Evolutionary conservation across 2,797 vertebrate species (phyloP), one percentile per base, ranked within the genome.

Genomic region (Acomys russatus): DNA sequence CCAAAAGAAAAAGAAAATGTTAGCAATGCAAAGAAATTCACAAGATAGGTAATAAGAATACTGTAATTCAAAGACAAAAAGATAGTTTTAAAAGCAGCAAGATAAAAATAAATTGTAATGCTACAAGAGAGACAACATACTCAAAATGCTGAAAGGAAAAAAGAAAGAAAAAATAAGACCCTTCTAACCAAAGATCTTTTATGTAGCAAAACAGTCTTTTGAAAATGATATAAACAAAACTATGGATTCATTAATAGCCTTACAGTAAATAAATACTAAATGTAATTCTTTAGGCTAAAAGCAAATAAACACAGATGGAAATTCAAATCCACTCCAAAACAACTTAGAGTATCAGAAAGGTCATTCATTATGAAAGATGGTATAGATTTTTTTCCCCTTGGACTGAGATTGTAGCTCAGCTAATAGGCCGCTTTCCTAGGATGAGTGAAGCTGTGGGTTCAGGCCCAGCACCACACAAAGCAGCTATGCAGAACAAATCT

Each of bases 141-240:
- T 90, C 49, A 90, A 35, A 80, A 56, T 90, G 8, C 76, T 68
- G 35, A 78, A 79, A 68, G 59, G 51, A 71, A 35, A 71, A 92
- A 71, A 63, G 38, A 35, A 14, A 59, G 15, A 17, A 35, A 71
- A 71, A 64, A 25, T 64, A 25, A 64, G 23, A 64, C 38, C 20
- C 38, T 88, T 59, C 51, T 68, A 93, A 33, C 44, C 9, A 35
- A 49, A 18, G 93, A 80, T 85, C 70, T 91, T 70, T 49, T 70
- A 59, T 71, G 25, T 44, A 80, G n/a, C 15, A 56, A 85, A 91
- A 35, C 51, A 54, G 0, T 66, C 76, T 96, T 92, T 63, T 61
- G 88, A 70, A 94, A 79, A 33, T 79, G 38, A 96, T 76, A 71
- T 71, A 71, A 71, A 33, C 70, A 71, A 35, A 35, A 20, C 70